phyloP scores from a whole-genome alignment of 2,888 invertebrate species.

The Flabesymbios commensalis region DNA sequence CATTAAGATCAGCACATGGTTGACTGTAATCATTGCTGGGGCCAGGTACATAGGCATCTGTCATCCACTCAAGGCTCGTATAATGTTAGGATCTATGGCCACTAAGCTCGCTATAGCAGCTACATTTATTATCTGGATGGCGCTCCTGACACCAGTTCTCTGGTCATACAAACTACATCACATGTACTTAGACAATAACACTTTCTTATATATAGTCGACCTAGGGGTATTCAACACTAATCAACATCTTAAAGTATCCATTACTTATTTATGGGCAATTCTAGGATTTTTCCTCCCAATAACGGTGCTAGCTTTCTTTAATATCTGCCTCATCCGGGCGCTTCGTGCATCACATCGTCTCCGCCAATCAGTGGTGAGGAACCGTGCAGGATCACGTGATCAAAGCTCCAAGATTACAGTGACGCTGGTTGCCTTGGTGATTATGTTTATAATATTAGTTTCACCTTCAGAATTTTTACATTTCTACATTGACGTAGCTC shows the following conservation, averaged over 20 bases:
- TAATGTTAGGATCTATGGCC: constrained; percentile 43
- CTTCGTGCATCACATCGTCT: neutral
- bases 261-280: constrained; percentile 33
- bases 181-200: neutral
- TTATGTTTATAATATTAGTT: constrained; percentile 52
- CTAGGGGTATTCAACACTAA: neutral
- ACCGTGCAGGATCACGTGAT: neutral
- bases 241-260: neutral
- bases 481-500: constrained; percentile 28
- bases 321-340: constrained; percentile 29
- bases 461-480: constrained; percentile 55
- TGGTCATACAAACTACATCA: constrained; percentile 17
- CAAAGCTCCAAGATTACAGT: constrained; percentile 42
- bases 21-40: constrained; percentile 57
- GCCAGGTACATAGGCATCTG: constrained; percentile 57
- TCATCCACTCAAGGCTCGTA: constrained; percentile 55
- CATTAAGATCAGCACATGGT: constrained; percentile 56
- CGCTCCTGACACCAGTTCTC: constrained; percentile 18
- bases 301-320: constrained; percentile 49
- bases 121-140: constrained; percentile 19
- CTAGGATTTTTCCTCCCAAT: constrained; percentile 53
- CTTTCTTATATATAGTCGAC: neutral
- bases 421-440: constrained; percentile 51
- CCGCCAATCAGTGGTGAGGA: neutral
- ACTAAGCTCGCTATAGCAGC: constrained; percentile 44